Conservation (phyloP, 53 echinoderm and acorn worm species). For the Echinarachnius parma region DNA sequence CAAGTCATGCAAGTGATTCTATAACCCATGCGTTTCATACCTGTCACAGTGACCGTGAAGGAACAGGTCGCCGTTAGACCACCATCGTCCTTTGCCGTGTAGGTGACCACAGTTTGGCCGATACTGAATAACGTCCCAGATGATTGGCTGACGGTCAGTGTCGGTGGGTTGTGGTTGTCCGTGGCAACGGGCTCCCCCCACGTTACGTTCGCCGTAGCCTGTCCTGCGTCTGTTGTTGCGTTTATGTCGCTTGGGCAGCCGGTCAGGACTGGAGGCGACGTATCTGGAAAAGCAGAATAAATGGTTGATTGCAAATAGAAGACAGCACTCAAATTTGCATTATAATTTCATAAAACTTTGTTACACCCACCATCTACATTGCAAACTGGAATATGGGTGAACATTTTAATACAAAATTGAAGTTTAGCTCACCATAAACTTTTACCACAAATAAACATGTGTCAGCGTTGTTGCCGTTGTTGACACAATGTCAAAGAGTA, state of each 20-base stretch:
- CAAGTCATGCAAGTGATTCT: too few relatives aligned
- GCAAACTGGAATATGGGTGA: too few relatives aligned
- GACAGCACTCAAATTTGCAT: too few relatives aligned
- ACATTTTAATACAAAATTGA: too few relatives aligned
- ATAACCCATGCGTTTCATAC: too few relatives aligned
- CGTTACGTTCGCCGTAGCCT: conserved; percentile 10
- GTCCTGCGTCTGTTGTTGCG: conserved; percentile 4
- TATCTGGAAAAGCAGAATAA: too few relatives aligned
- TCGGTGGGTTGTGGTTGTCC: conserved; percentile 40
- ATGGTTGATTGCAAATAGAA: too few relatives aligned
- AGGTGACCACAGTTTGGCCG: conserved; percentile 43
- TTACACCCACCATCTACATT: too few relatives aligned
- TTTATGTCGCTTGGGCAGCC: conserved; percentile 8
- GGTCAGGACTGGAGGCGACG: conserved; percentile 4
- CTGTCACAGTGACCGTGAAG: conserved; percentile 51
- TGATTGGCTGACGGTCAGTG: background rate
- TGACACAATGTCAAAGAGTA: too few relatives aligned
- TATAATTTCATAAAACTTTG: too few relatives aligned
- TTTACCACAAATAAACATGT: background rate
- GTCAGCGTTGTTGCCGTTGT: too few relatives aligned
- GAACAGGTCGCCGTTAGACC: conserved; percentile 35
- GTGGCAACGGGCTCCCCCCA: conserved; percentile 19
- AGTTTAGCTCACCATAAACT: background rate
- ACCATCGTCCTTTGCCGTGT: conserved; percentile 53
- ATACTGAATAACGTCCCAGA: conserved; percentile 45